Conservation (phyloP, 2,113 vertebrate species). For the Nesoenas mayeri region DNA sequence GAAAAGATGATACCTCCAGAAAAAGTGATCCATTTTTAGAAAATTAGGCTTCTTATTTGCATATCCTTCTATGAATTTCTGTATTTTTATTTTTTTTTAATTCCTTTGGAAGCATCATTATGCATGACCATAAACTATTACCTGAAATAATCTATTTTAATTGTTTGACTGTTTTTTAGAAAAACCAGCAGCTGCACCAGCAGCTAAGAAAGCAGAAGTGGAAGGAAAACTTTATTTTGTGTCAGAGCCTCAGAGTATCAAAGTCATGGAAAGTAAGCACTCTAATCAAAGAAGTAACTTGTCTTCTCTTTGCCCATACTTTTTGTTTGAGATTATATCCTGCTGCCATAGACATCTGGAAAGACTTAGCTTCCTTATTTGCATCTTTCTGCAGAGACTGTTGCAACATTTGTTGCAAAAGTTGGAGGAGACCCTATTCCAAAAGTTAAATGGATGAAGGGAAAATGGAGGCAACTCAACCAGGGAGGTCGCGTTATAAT, state of each 20-base stretch:
- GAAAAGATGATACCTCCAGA: neutral
- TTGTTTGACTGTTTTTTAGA: constrained; percentile 73
- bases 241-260: constrained; percentile 85
- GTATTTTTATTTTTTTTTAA: neutral
- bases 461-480: constrained; percentile 96
- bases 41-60: neutral
- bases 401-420: constrained; percentile 94
- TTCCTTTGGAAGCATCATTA: neutral
- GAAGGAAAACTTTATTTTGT: constrained; percentile 93
- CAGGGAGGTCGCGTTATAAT: constrained; percentile 91
- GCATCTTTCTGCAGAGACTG: constrained; percentile 80
- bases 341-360: neutral
- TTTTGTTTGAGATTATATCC: neutral
- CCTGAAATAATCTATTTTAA: neutral
- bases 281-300: neutral
- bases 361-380: constrained; percentile 10
- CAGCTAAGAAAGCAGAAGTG: constrained; percentile 78
- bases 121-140: neutral
- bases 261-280: constrained; percentile 89
- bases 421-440: constrained; percentile 97
- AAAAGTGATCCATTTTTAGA: neutral
- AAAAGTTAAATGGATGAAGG: constrained; percentile 97
- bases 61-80: neutral
- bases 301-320: neutral
- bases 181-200: constrained; percentile 76